Evolutionary conservation across 2,888 invertebrate species (phyloP).

Genomic region (Doris montereyensis): DNA sequence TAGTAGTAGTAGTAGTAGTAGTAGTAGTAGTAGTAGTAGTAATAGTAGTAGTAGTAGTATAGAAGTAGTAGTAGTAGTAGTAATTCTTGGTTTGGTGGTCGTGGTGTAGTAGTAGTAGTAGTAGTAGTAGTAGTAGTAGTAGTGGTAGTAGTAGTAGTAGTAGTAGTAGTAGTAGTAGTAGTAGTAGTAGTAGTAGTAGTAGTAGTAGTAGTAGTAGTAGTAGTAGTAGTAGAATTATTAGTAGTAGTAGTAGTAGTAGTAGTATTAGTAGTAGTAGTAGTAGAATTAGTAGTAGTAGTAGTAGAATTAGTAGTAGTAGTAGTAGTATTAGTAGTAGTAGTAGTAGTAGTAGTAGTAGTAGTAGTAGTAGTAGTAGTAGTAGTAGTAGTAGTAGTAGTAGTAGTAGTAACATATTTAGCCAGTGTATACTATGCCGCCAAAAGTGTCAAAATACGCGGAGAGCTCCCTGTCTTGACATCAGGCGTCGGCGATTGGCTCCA

Average conservation of each 20-base stretch:
- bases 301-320: conserved; percentile 33
- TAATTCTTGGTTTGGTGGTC: too few species aligned
- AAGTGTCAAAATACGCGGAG: too few species aligned
- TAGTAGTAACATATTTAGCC: conserved; percentile 12
- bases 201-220: conserved; percentile 20
- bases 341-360: conserved; percentile 37
- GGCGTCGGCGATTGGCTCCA: too few species aligned
- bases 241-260: conserved; percentile 31
- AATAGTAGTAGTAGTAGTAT: conserved; percentile 25
- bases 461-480: too few species aligned
- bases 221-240: conserved; percentile 30
- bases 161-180: background rate
- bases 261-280: conserved; percentile 31
- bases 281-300: conserved; percentile 10
- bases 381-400: conserved; percentile 30
- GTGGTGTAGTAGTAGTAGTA: conserved; percentile 29
- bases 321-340: conserved; percentile 28
- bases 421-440: background rate
- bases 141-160: conserved; percentile 22
- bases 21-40: conserved; percentile 33
- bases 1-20: conserved; percentile 36
- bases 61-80: background rate
- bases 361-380: conserved; percentile 35
- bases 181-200: background rate
- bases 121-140: conserved; percentile 36